Percentiles rank a stretch among this genome's conserved stretches.
Conservation (phyloP, 2,797 vertebrate species). For the Smutsia gigantea region DNA sequence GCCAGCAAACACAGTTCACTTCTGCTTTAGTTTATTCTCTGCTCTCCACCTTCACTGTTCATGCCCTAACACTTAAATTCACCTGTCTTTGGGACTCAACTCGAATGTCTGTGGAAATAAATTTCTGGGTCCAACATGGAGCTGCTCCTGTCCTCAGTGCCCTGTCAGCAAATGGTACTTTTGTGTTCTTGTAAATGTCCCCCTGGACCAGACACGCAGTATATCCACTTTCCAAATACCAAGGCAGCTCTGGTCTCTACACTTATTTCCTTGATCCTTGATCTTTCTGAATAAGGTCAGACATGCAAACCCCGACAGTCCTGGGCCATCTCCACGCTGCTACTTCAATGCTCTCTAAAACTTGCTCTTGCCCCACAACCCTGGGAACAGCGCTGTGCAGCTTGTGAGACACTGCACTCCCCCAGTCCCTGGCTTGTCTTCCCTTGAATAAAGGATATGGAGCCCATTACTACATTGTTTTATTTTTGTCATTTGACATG, state of each 20-base stretch:
- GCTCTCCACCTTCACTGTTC: background rate
- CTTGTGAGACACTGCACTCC: background rate
- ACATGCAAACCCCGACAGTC: background rate
- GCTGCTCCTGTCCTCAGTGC: background rate
- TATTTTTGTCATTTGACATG: background rate
- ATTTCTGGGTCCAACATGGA: background rate
- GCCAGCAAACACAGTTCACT: background rate
- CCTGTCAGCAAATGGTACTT: background rate
- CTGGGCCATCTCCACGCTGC: accelerated
- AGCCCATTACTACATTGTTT: background rate
- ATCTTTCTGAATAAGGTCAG: background rate
- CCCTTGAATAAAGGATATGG: background rate
- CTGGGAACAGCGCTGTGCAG: background rate
- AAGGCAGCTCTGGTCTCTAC: background rate
- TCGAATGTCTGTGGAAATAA: background rate
- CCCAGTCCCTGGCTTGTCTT: background rate
- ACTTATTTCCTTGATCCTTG: background rate
- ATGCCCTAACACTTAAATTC: background rate
- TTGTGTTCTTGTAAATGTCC: background rate
- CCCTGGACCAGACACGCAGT: background rate
- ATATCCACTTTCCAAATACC: background rate
- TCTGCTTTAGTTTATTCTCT: background rate
- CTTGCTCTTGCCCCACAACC: background rate
- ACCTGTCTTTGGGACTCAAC: background rate
- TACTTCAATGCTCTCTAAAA: background rate